These are phyloP conservation scores for Tapirus indicus DNA, from an alignment of 2,797 vertebrate genomes.

Conservation along the genomic window DNA sequence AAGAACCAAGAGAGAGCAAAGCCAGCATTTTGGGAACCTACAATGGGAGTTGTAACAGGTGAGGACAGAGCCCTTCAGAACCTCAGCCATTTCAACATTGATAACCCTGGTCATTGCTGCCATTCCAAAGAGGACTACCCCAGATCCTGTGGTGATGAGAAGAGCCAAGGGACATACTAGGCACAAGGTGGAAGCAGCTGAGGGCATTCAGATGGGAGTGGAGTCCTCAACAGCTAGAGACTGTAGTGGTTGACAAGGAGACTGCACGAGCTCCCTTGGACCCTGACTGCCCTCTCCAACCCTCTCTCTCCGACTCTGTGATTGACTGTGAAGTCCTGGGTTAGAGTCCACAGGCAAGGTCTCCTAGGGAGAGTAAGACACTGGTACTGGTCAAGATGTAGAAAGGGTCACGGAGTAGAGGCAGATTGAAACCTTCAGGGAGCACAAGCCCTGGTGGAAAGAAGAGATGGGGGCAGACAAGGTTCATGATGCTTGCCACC, in stretches of 20 bases:
- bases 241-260: neutral
- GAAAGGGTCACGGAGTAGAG: neutral
- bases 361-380: neutral
- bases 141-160: neutral
- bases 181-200: neutral
- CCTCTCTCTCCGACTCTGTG: neutral
- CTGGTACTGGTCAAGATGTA: neutral
- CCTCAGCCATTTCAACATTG: neutral
- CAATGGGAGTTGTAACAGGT: neutral
- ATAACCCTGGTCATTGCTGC: neutral
- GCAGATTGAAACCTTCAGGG: neutral
- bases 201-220: too few species aligned
- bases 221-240: neutral
- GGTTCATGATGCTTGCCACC: rapidly evolving
- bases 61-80: neutral
- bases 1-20: too few species aligned
- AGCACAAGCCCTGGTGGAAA: neutral
- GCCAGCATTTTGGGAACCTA: neutral
- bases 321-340: neutral
- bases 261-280: neutral
- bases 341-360: neutral
- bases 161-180: neutral
- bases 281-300: too few species aligned
- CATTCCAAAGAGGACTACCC: neutral
- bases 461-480: neutral